phyloP scores from a whole-genome alignment of 2,113 vertebrate species.

The Phylloscopus trochilus region DNA sequence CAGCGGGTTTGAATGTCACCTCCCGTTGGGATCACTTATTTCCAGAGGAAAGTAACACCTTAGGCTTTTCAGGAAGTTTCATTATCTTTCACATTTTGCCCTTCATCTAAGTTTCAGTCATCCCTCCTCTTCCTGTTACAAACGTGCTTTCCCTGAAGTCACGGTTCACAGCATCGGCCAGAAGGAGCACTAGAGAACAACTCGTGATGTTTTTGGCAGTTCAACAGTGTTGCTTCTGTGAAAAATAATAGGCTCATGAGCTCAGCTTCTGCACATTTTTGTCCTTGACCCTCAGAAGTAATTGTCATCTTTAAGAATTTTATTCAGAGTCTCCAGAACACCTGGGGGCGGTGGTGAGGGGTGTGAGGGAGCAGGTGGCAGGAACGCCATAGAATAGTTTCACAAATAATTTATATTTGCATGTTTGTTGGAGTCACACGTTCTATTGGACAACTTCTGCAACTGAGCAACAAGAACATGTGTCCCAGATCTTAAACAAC shows the following conservation, averaged over 20 bases:
- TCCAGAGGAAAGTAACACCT: neutral
- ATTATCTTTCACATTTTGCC: neutral
- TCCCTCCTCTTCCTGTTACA: neutral
- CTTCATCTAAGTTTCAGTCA: neutral
- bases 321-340: neutral
- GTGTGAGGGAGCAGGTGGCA: neutral
- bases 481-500: neutral
- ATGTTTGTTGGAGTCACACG: fast-evolving
- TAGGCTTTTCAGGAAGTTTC: neutral
- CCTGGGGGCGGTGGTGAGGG: fast-evolving
- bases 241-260: neutral
- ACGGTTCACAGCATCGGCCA: neutral
- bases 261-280: neutral
- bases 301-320: neutral
- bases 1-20: neutral
- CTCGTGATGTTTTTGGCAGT: neutral
- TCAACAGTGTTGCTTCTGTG: neutral
- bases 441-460: neutral
- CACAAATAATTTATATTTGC: neutral
- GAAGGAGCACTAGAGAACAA: neutral
- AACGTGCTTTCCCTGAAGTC: neutral
- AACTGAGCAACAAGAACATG: neutral
- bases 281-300: neutral
- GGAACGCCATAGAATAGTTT: neutral
- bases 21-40: neutral